Base-by-base conservation (phyloP, 1,140 invertebrate genomes). In the Mizuhopecten yessoensis region DNA sequence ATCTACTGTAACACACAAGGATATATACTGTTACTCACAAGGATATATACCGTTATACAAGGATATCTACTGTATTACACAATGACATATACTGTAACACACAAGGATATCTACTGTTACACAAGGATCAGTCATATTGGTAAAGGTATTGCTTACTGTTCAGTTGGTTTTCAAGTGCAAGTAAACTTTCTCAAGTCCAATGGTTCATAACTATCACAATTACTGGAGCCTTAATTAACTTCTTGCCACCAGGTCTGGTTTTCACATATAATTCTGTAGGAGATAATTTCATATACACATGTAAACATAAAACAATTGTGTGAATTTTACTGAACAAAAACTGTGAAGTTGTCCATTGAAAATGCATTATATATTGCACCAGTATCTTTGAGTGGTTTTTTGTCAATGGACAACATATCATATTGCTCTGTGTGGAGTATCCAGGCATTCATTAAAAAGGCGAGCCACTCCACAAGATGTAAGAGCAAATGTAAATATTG, bases 401-500 rank as follows among this genome's bases (percentile, higher is more conserved):
- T 75, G n/a, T 75, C 57, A 75, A 29, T 75, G 10, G 10, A 2
- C 15, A 49, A 20, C 15, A 23, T 49, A 49, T 49, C 45, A 49
- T 10, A 20, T 75, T 17, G 5, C 57, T 29, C 23, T 75, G 5
- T 17, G 57, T 75, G 57, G n/a, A 29, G 57, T 75, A 75, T 7
- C 57, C 57, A 29, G 11, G 57, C n/a, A 75, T 23, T 75, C 57
- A n/a, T 75, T 13, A 75, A 75, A 75, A n/a, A n/a, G 57, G 23
- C 3, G 57, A 75, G 13, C 57, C n/a, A 29, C 57, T 75, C 23
- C 57, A 3, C 29, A 11, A 75, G 57, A 75, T 29, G 23, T 49
- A 49, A 49, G 45, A 49, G 45, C n/a, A 17, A 75, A 75, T 29
- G 57, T 75, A 75, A 75, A 75, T 75, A 75, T 75, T 75, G 57